Evolutionary conservation across 53 echinoderm and acorn worm genomes (phyloP).

Genomic region (Hippasteria phrygiana): DNA sequence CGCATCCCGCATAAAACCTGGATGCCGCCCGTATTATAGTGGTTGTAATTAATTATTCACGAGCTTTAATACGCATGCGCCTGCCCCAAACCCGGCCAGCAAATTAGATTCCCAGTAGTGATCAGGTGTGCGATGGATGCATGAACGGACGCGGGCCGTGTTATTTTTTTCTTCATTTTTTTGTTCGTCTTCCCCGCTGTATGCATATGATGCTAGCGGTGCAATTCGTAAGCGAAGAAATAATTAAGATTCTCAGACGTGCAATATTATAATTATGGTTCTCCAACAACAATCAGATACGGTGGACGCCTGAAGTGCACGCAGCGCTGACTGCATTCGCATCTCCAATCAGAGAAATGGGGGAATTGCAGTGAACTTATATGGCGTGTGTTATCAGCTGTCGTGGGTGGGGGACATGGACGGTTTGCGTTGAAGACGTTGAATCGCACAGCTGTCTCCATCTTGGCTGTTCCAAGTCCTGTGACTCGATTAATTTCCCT

Average conservation of each 20-base stretch:
- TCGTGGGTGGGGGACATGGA: background rate
- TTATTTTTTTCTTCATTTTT: background rate
- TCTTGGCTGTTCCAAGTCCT: background rate
- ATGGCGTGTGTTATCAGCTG: slow-evolving; percentile 37
- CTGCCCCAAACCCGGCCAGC: background rate
- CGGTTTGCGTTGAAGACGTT: background rate
- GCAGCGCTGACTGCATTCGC: background rate
- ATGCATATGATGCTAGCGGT: slow-evolving; percentile 11
- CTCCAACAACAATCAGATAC: slow-evolving; percentile 8
- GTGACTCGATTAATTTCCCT: background rate
- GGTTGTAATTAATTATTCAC: background rate
- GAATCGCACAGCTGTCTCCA: background rate
- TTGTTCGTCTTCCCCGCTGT: background rate
- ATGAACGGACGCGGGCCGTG: background rate
- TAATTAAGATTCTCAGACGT: slow-evolving; percentile 53
- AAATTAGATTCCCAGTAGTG: slow-evolving; percentile 55
- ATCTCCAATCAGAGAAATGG: background rate
- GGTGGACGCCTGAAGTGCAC: background rate
- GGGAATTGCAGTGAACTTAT: background rate
- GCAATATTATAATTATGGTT: slow-evolving; percentile 46
- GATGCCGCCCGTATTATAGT: slow-evolving; percentile 8
- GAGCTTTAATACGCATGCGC: background rate
- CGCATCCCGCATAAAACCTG: background rate
- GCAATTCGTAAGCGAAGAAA: slow-evolving; percentile 23
- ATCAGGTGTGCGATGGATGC: slow-evolving; percentile 38